Base-by-base conservation (phyloP, 92 coral and sea anemone genomes). In the Parazoanthus darwini region DNA sequence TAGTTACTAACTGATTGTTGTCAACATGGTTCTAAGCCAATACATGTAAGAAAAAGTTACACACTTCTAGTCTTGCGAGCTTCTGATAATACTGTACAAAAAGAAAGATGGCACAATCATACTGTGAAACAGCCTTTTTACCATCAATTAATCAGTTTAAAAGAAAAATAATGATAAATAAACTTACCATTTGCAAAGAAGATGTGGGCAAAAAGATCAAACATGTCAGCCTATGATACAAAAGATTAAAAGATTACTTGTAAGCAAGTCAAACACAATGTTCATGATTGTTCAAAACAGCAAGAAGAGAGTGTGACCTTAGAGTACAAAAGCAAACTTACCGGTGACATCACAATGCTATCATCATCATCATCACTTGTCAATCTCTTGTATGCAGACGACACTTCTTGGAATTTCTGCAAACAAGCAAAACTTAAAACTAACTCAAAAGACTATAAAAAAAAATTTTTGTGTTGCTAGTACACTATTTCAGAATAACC, bases 381-480 rank as follows among this genome's bases (percentile, higher is more conserved):
- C 16, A 97, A 83, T 88, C 99, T 92, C 89, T 97, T 97, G 89
- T 97, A 97, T 46, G 99, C 99, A 36, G 98, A 94, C 18, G 99
- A 95, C 44, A 97, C 95, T 88, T 97, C 98, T 86, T 97, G 99
- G 79, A 97, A 97, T 95, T 92, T 97, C 99, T 97, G 63, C 23
- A 77, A 91, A 65, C 10, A 59, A 44, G 26, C 70, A 20, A 88
- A 65, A 35, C 46, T 15, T 54, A 74, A 37, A 70, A 13, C 0
- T 20, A 71, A 10, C 18, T 11, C 20, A 13, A 29, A 29, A 29
- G 59, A 20, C 3, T 0, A 4, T 11, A 10, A 48, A 48, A 48
- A 6, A 48, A 48, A 1, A 0, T 8, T 48, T 10, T 0, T 6
- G 11, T 48, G 51, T 48, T 48, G 51, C 51, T 48, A 6, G 51